These are phyloP conservation scores for Conopomorpha cramerella DNA, from an alignment of 1,140 invertebrate genomes.

Conservation along the genomic window DNA sequence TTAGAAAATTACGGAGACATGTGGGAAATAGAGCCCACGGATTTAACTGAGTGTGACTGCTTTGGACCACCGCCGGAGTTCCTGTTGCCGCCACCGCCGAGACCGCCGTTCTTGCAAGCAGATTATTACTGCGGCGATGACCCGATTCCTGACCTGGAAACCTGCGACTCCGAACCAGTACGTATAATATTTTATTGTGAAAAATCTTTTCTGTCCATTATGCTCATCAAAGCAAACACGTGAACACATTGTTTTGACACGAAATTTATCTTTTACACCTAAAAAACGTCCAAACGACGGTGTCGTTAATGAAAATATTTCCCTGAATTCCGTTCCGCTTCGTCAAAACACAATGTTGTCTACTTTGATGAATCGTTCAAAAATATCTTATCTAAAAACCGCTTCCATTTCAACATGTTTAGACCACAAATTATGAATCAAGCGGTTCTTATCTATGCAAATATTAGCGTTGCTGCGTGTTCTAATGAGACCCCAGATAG, in stretches of 20 bases:
- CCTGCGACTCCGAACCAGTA: constrained; percentile 62
- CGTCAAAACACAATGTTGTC: too few species aligned
- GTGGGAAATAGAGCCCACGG: constrained; percentile 52
- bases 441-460: constrained; percentile 29
- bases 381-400: constrained; percentile 13
- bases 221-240: too few species aligned
- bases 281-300: too few species aligned
- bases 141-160: constrained; percentile 54
- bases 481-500: constrained; percentile 33
- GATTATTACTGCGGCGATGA: constrained; percentile 57
- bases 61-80: constrained; percentile 65
- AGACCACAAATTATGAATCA: too few species aligned
- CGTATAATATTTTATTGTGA: constrained; percentile 19
- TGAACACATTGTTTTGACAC: too few species aligned
- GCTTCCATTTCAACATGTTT: background rate
- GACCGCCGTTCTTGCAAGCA: constrained; percentile 60
- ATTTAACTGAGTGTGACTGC: constrained; percentile 61
- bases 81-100: constrained; percentile 61
- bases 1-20: constrained; percentile 48
- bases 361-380: constrained; percentile 11
- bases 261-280: too few species aligned
- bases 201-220: too few species aligned
- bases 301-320: too few species aligned
- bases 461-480: constrained; percentile 39
- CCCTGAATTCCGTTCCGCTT: too few species aligned